These are phyloP conservation scores for Myxocyprinus asiaticus DNA, from an alignment of 2,113 vertebrate species.

Conservation along the genomic window DNA sequence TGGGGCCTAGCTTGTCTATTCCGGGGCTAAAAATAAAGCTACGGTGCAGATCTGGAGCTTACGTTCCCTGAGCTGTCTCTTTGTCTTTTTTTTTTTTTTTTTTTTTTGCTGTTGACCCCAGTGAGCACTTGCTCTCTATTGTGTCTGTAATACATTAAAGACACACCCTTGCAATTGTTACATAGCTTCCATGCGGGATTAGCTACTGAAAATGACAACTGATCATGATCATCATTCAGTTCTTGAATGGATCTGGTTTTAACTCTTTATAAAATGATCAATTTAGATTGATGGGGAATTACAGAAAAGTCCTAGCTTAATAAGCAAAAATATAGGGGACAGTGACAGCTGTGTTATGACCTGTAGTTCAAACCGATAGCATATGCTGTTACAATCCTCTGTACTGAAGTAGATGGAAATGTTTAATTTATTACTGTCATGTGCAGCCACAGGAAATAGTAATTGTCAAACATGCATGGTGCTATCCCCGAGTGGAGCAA, in stretches of 20 bases:
- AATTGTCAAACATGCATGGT: slow-evolving; percentile 68
- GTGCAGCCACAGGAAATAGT: slow-evolving; percentile 70
- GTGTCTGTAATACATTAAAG: slow-evolving; percentile 24
- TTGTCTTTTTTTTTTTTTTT: background rate
- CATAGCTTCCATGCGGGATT: no score
- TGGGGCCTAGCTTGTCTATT: slow-evolving; percentile 60
- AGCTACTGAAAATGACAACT: no score
- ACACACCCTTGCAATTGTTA: background rate
- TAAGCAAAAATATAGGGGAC: slow-evolving; percentile 59
- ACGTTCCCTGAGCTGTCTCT: slow-evolving; percentile 26
- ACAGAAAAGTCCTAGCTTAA: background rate
- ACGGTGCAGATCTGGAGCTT: slow-evolving; percentile 62
- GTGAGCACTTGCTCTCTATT: slow-evolving; percentile 13
- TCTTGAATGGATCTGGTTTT: no score
- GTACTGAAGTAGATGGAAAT: slow-evolving; percentile 74
- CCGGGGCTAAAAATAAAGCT: slow-evolving; percentile 71
- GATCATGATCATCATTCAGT: no score
- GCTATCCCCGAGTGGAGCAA: slow-evolving; percentile 60
- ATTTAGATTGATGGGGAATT: background rate
- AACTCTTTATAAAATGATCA: background rate
- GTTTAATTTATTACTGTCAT: slow-evolving; percentile 70
- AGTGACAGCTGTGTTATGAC: background rate
- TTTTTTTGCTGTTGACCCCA: background rate
- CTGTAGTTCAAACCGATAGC: background rate
- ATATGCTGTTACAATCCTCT: slow-evolving; percentile 46